Evolutionary conservation across 1,140 invertebrate genomes (phyloP), one percentile per base, ranked within the genome.

Genomic region (Neotoxoptera formosana): DNA sequence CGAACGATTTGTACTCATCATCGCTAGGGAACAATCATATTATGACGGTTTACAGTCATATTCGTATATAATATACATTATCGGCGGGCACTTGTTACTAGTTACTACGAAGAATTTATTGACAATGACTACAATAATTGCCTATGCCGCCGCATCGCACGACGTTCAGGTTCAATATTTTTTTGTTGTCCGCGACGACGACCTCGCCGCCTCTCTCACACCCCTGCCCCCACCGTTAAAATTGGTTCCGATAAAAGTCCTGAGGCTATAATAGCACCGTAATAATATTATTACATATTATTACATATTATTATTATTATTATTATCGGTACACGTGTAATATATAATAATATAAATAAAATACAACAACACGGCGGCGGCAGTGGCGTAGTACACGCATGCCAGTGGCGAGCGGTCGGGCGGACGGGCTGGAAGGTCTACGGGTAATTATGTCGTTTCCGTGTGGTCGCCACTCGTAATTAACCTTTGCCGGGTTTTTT

Each of bases 401-500:
- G 81, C 30, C 81, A 41, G 81, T 83, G 81, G 34, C 76, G 34
- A 34, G n/a, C n/a, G 36, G 83, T 21, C 83, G 83, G 83, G 34
- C n/a, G 20, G 8, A 36, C 34, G 17, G 34, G 21, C 60, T 76
- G 23, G n/a, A 36, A 48, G 30, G 90, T 92, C 30, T n/a, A 53
- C 91, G 48, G 81, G 91, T 53, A 45, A 89, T 89, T 89, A 89
- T 89, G 67, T 93, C 81, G 91, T 91, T 48, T 48, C 90, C 91
- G 76, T 83, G 56, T 83, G 56, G 81, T 67, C 81, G 91, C 91
- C 81, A 30, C 81, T 91, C 48, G 91, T 93, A 93, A 93, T 93
- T 93, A 93, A 93, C 91, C 91, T 93, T 93, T 93, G 91, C 48
- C 34, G 51, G 76, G 76, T 92, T 92, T 56, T 92, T 83, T 36